Conservation (phyloP, 2,888 invertebrate genomes). For the Harmothoe impar region DNA sequence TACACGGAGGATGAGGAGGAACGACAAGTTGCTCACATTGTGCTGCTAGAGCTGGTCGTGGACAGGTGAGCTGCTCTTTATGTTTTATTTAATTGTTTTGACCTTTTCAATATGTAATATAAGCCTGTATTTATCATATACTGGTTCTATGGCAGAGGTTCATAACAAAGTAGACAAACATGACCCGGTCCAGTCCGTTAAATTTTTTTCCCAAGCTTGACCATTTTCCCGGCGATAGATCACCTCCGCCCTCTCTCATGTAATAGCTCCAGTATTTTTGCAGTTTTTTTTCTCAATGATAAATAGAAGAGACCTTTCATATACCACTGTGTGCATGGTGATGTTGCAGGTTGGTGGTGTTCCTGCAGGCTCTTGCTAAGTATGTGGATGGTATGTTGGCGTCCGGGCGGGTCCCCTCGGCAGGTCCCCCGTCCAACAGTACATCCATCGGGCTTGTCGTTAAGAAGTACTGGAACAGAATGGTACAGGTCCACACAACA, state of each 20-base stretch:
- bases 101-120: no score
- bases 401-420: slow-evolving; percentile 69
- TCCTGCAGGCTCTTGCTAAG: slow-evolving; percentile 76
- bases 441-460: slow-evolving; percentile 80
- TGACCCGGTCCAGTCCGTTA: no score
- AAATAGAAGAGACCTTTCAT: no score
- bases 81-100: not conserved
- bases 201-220: no score
- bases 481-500: slow-evolving; percentile 76
- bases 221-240: no score
- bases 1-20: slow-evolving; percentile 78
- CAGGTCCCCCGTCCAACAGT: slow-evolving; percentile 66
- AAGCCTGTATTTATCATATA: no score
- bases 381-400: slow-evolving; percentile 73
- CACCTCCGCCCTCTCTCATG: no score
- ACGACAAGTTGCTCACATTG: slow-evolving; percentile 82
- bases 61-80: slow-evolving; percentile 78
- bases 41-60: slow-evolving; percentile 83
- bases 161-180: no score
- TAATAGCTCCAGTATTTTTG: no score
- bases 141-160: no score
- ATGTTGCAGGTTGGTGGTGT: slow-evolving; percentile 76
- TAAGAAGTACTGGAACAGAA: slow-evolving; percentile 81
- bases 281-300: no score
- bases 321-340: no score